Percentiles rank a stretch among this genome's conserved stretches.
phyloP scores from a whole-genome alignment of 2,797 vertebrate genomes.

The Zenarchopterus dispar region DNA sequence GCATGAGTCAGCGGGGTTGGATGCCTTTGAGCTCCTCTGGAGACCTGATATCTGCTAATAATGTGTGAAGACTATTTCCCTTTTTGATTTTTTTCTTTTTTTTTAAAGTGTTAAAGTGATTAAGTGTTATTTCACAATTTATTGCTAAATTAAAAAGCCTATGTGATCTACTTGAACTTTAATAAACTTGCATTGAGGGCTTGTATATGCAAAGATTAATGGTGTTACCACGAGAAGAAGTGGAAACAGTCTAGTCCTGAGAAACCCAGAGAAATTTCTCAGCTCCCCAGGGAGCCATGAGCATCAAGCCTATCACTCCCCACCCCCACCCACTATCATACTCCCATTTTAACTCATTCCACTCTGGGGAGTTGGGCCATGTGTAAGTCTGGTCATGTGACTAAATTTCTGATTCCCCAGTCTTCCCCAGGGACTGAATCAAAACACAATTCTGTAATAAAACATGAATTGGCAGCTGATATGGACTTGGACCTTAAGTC shows the following conservation, averaged over 20 bases:
- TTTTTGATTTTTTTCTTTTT: too few species aligned
- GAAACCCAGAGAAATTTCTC: constrained; percentile 58
- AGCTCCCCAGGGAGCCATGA: constrained; percentile 36
- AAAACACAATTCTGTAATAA: constrained; percentile 26
- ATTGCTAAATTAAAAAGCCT: background rate
- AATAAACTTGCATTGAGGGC: background rate
- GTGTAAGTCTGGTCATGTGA: constrained; percentile 45
- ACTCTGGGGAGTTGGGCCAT: constrained; percentile 34
- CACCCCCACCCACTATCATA: constrained; percentile 3
- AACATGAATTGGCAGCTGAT: constrained; percentile 5
- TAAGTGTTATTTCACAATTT: background rate
- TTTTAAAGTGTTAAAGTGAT: too few species aligned
- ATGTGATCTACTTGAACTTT: background rate
- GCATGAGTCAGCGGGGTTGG: too few species aligned
- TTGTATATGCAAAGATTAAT: background rate
- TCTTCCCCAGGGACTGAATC: constrained; percentile 18
- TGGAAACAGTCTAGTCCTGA: constrained; percentile 43
- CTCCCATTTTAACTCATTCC: constrained; percentile 29
- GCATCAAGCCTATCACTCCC: constrained; percentile 1
- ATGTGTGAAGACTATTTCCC: too few species aligned
- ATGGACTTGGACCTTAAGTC: constrained; percentile 4
- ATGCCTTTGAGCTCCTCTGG: background rate
- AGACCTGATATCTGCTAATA: background rate
- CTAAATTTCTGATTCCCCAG: constrained; percentile 28
- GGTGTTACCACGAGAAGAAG: background rate